These are phyloP conservation scores for Drosophila parabipectinata DNA, from an alignment of 1,140 invertebrate genomes.

Conservation along the genomic window DNA sequence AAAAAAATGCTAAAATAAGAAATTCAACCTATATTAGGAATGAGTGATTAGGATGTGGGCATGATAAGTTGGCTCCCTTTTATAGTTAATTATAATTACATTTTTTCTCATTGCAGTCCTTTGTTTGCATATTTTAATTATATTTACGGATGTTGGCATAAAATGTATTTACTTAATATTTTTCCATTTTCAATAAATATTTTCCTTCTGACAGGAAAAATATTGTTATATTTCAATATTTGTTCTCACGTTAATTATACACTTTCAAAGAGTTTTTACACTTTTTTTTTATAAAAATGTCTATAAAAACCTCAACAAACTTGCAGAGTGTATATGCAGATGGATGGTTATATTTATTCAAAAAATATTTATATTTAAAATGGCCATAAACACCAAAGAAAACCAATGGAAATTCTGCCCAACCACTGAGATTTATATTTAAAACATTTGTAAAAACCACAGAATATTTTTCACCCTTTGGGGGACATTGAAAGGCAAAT, in stretches of 20 bases:
- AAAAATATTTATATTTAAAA: constrained; percentile 25
- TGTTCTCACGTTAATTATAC: too few relatives aligned
- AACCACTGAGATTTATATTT: constrained; percentile 11
- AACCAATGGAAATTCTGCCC: constrained; percentile 12
- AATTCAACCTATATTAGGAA: constrained; percentile 1
- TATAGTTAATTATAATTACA: not conserved
- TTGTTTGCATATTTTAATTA: not conserved
- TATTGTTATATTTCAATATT: constrained; percentile 9
- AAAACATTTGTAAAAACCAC: not conserved
- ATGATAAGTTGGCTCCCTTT: not conserved
- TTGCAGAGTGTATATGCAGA: too few relatives aligned
- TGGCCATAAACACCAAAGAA: constrained; percentile 4
- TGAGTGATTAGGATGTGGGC: not conserved
- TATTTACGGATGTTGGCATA: too few relatives aligned
- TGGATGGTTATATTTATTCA: not conserved
- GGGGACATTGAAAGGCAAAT: constrained; percentile 24
- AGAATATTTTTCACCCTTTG: not conserved
- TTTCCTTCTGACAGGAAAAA: constrained; percentile 12
- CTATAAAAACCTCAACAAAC: not conserved
- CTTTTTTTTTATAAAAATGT: not conserved
- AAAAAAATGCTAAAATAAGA: constrained; percentile 10
- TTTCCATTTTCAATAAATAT: not conserved
- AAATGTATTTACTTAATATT: too few relatives aligned
- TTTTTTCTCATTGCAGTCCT: not conserved
- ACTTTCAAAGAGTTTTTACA: not conserved